Percentiles rank a stretch among this genome's conserved stretches.
These are phyloP conservation scores for Brenthis hecate DNA, from an alignment of 2,888 invertebrate genomes.

Conservation along the genomic window DNA sequence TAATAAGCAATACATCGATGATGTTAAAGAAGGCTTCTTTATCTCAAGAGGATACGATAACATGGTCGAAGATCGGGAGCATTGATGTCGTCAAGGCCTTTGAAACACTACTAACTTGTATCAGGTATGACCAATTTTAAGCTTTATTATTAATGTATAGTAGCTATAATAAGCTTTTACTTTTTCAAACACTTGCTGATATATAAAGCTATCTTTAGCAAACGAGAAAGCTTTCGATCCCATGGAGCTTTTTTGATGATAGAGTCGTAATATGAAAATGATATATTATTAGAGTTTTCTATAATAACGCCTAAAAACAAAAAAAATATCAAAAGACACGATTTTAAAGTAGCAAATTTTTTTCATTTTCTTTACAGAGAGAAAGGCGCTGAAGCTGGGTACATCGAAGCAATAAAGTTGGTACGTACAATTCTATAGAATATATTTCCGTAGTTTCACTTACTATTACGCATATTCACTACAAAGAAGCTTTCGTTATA, in stretches of 20 bases:
- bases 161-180: not conserved
- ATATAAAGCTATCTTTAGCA: no score
- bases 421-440: slow-evolving; percentile 14
- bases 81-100: slow-evolving; percentile 57
- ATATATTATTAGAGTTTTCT: no score
- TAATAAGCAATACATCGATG: slow-evolving; percentile 54
- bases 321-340: no score
- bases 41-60: slow-evolving; percentile 53
- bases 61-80: slow-evolving; percentile 61
- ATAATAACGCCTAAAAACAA: no score
- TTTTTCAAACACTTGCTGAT: no score
- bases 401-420: slow-evolving; percentile 28
- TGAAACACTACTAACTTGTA: slow-evolving; percentile 55
- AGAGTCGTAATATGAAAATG: no score
- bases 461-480: slow-evolving; percentile 19
- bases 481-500: not conserved
- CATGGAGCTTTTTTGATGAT: no score
- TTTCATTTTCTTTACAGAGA: slow-evolving; percentile 28
- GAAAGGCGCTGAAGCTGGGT: slow-evolving; percentile 36
- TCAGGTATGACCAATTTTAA: slow-evolving; percentile 48
- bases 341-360: no score
- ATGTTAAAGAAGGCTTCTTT: slow-evolving; percentile 57
- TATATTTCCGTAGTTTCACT: slow-evolving; percentile 16
- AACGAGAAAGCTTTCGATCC: no score
- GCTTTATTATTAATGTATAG: not conserved